A percentile compares a stretch with the other conserved stretches of the same genome.
These are phyloP conservation scores for Eclectus roratus DNA, from an alignment of 2,113 vertebrate species.

Conservation along the genomic window DNA sequence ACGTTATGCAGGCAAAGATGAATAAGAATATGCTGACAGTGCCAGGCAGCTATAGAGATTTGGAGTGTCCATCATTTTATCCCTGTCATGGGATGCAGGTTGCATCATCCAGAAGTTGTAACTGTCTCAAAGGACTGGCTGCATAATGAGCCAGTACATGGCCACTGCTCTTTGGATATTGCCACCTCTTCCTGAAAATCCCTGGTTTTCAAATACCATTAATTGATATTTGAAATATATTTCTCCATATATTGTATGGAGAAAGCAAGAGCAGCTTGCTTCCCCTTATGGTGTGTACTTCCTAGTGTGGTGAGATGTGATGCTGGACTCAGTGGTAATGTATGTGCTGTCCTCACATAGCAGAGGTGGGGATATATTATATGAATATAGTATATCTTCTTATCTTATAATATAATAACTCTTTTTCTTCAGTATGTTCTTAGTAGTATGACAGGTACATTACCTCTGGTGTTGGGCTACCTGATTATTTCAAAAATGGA, in stretches of 20 bases:
- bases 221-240: background rate
- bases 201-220: background rate
- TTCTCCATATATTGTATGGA: background rate
- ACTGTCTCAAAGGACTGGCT: background rate
- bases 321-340: rapidly evolving
- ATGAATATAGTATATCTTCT: background rate
- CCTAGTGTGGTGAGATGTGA: background rate
- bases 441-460: background rate
- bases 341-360: background rate
- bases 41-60: background rate
- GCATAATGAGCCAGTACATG: background rate
- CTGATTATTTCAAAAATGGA: background rate
- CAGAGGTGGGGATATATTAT: background rate
- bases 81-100: background rate
- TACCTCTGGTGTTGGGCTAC: background rate
- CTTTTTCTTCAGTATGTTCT: background rate
- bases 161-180: background rate
- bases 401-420: background rate
- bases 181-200: background rate
- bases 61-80: background rate
- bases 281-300: background rate
- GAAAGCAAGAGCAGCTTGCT: background rate
- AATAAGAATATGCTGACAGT: background rate
- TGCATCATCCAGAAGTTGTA: background rate
- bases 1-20: background rate